Conservation (phyloP, 2,797 vertebrate species). For the Choloepus didactylus region DNA sequence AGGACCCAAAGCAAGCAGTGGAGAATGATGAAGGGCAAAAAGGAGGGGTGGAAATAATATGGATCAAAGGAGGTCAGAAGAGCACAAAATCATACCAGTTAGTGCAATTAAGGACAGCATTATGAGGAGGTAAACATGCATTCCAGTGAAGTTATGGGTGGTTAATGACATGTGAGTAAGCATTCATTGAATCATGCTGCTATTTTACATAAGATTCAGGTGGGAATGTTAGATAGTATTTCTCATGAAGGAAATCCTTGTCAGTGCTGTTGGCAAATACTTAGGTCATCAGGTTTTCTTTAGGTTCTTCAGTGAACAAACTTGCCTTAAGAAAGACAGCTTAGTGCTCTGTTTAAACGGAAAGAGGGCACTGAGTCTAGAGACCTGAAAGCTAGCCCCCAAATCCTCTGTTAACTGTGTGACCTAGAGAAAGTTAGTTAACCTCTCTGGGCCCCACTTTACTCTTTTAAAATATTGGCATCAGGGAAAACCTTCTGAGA, state of each 20-base stretch:
- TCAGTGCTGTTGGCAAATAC: background rate
- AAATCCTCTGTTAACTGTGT: conserved; percentile 22
- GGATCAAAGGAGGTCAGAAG: background rate
- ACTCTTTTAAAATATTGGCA: background rate
- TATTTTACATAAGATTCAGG: conserved; percentile 51
- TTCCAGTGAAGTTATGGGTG: background rate
- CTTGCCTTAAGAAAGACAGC: background rate
- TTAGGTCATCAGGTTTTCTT: conserved; percentile 14
- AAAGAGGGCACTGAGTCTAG: background rate
- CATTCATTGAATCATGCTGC: conserved; percentile 59
- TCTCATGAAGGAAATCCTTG: conserved; percentile 21
- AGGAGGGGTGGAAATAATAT: background rate
- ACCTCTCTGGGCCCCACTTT: background rate
- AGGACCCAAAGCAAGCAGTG: background rate
- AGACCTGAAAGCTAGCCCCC: background rate
- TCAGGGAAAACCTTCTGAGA: conserved; percentile 2
- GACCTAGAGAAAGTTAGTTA: conserved; percentile 18
- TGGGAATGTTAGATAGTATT: background rate
- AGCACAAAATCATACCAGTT: conserved; percentile 7
- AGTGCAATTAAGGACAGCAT: conserved; percentile 17
- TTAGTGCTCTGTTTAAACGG: background rate
- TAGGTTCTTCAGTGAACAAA: background rate
- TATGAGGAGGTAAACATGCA: conserved; percentile 37
- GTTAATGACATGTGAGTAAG: conserved; percentile 22
- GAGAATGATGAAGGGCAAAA: background rate